A percentile compares a stretch with the other conserved stretches of the same genome.
Evolutionary conservation across 2,113 vertebrate genomes (phyloP).

Genomic region (Piaya cayana): DNA sequence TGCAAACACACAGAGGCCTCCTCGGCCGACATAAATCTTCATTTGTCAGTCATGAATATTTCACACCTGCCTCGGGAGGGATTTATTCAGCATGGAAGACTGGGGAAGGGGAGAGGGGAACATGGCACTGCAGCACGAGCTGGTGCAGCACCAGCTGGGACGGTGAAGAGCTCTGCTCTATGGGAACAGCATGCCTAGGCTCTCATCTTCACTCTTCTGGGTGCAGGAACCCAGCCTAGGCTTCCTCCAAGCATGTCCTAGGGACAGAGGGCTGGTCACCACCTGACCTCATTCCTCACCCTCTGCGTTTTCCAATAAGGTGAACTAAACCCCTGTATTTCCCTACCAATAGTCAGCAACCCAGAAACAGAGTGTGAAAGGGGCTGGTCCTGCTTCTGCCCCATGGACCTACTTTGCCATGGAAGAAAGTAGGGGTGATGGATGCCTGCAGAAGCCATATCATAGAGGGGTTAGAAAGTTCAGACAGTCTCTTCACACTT

Average conservation of each 20-base stretch:
- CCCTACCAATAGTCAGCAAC: not conserved
- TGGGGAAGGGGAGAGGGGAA: not conserved
- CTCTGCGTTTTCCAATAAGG: not conserved
- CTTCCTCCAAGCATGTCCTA: not conserved
- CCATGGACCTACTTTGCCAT: not conserved
- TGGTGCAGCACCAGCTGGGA: not conserved
- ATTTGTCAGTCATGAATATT: constrained; percentile 65
- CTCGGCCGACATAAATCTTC: constrained; percentile 48
- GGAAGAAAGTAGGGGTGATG: not conserved
- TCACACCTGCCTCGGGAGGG: constrained; percentile 46
- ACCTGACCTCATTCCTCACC: not conserved
- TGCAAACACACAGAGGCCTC: constrained; percentile 43
- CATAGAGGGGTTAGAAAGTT: not conserved
- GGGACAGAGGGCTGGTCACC: not conserved
- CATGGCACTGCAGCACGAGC: not conserved
- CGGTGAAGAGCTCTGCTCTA: not conserved
- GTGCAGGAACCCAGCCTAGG: not conserved
- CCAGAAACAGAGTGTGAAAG: not conserved
- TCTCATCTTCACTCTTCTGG: not conserved
- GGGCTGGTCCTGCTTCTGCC: not conserved
- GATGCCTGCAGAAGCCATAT: not conserved
- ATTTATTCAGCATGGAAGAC: constrained; percentile 38
- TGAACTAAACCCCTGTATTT: not conserved
- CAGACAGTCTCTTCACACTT: not conserved
- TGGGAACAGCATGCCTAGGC: not conserved